phyloP scores from a whole-genome alignment of 2,113 vertebrate species.

The Gymnarchus niloticus region DNA sequence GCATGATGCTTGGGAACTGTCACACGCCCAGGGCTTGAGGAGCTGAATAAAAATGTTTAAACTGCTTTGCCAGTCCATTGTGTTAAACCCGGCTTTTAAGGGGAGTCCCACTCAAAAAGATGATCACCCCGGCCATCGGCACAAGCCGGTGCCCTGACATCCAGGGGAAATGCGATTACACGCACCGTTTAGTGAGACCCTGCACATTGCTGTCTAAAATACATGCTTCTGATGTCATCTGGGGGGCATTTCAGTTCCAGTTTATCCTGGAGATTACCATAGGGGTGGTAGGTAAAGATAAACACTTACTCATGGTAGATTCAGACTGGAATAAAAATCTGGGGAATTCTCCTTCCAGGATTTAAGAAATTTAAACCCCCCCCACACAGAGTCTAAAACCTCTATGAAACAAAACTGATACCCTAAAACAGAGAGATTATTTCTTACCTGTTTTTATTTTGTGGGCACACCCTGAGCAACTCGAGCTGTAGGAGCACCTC shows the following conservation, averaged over 20 bases:
- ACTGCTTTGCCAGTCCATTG: background rate
- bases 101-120: background rate
- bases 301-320: background rate
- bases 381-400: background rate
- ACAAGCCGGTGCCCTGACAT: background rate
- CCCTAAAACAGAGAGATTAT: background rate
- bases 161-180: background rate
- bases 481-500: constrained; percentile 64
- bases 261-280: background rate
- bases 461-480: constrained; percentile 74
- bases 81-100: background rate
- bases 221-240: background rate
- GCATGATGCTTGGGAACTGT: too few relatives aligned
- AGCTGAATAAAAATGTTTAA: background rate
- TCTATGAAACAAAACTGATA: background rate
- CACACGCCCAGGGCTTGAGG: background rate
- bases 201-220: background rate
- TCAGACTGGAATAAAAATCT: background rate
- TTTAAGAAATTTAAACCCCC: background rate
- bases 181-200: background rate
- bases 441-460: constrained; percentile 87
- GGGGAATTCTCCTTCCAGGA: background rate
- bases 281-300: too few relatives aligned
- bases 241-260: background rate
- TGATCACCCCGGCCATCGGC: background rate